These are phyloP conservation scores for Python bivittatus DNA, from an alignment of 2,113 vertebrate species.

Conservation along the genomic window DNA sequence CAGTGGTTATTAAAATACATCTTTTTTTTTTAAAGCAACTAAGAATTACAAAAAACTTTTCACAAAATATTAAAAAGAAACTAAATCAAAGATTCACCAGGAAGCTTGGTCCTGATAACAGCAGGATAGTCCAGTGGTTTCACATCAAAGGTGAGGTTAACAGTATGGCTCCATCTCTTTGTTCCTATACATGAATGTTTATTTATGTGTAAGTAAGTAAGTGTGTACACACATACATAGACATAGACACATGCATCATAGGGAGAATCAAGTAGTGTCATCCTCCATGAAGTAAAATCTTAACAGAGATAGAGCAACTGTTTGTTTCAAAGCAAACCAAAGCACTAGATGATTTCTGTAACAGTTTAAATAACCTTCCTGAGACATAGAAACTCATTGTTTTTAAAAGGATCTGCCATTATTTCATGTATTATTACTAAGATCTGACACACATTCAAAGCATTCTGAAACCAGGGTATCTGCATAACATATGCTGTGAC, in stretches of 20 bases:
- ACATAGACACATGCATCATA: not conserved
- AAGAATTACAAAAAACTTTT: too few species aligned
- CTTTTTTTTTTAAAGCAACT: too few species aligned
- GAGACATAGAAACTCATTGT: not conserved
- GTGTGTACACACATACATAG: too few species aligned
- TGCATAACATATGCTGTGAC: conserved; percentile 22
- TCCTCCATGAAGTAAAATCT: not conserved
- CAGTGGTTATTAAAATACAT: too few species aligned
- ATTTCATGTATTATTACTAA: not conserved
- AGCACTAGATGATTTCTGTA: not conserved
- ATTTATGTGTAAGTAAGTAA: too few species aligned
- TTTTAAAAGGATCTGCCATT: not conserved
- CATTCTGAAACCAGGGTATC: conserved; percentile 31
- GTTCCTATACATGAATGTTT: too few species aligned
- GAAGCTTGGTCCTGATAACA: too few species aligned
- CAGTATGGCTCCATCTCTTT: too few species aligned
- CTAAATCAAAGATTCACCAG: too few species aligned
- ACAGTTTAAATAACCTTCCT: not conserved
- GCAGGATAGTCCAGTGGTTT: too few species aligned
- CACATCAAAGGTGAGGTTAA: too few species aligned
- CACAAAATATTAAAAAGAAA: too few species aligned
- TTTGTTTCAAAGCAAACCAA: not conserved
- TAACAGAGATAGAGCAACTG: not conserved
- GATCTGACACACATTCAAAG: conserved; percentile 15
- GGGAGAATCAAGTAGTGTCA: not conserved